Evolutionary conservation across 23 tunicate species (phyloP), one percentile per base, ranked within the genome.

Genomic region (Corella eumyota): DNA sequence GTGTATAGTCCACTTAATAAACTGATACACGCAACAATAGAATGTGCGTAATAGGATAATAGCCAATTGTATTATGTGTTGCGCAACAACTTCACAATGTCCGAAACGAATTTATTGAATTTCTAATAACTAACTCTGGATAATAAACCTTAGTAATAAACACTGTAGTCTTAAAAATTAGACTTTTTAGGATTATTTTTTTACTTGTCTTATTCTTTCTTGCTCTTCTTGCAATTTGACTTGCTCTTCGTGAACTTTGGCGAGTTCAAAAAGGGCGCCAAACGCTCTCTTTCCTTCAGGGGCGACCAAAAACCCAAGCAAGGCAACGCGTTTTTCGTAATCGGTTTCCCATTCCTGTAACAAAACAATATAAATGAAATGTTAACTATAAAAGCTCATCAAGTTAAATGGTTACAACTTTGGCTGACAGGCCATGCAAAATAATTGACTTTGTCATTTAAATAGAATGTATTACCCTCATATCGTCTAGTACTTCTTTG

Each of bases 331-430:
- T 56, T 84, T 84, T 69, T 84, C 94, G 40, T 84, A 74, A 68
- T 84, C 94, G 17, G 94, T 84, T 33, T 84, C 94, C 94, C 94
- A 84, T 56, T 84, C 94, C 94, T 84, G 51, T 2, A 50, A 51
- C 3, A 6, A 38, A 55, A 13, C 9, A 40, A 35, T 11, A 4
- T 23, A 33, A 2, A 31, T 25, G 32, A 2, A 5, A 38, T 2
- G 20, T 22, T 36, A 32, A 23, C 25, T 2, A 62, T 2, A 2
- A 25, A 25, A 20, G 34, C n/a, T n/a, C n/a, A n/a, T n/a, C n/a
- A n/a, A n/a, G n/a, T n/a, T n/a, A n/a, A n/a, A n/a, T n/a, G n/a
- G n/a, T n/a, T n/a, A n/a, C n/a, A n/a, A n/a, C n/a, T n/a, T n/a
- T n/a, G n/a, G n/a, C n/a, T n/a, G n/a, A n/a, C n/a, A n/a, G n/a